Evolutionary conservation across 2,797 vertebrate species (phyloP).

Genomic region (Coregonus suidteri): DNA sequence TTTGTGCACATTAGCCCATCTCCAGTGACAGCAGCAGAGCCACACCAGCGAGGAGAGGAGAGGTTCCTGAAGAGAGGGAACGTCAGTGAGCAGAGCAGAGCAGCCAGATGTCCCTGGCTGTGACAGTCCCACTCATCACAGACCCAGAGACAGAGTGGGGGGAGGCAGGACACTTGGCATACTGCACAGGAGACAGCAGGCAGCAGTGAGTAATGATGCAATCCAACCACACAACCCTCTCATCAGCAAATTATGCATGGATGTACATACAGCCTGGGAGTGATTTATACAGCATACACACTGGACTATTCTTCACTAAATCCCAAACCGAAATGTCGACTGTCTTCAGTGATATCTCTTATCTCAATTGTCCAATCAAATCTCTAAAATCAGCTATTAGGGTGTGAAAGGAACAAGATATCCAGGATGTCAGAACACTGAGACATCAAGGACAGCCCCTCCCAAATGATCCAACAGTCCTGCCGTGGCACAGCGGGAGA

Average conservation of each 20-base stretch:
- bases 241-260: slow-evolving; percentile 72
- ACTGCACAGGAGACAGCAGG: slow-evolving; percentile 74
- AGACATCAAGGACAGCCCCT: slow-evolving; percentile 45
- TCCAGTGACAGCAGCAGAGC: slow-evolving; percentile 69
- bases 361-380: slow-evolving; percentile 2
- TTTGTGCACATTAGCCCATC: slow-evolving; percentile 73
- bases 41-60: slow-evolving; percentile 61
- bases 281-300: slow-evolving; percentile 27
- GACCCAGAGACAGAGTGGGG: slow-evolving; percentile 73
- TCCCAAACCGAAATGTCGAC: slow-evolving; percentile 18
- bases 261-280: slow-evolving; percentile 45
- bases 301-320: slow-evolving; percentile 36
- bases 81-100: slow-evolving; percentile 64
- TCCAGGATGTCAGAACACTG: slow-evolving; percentile 38
- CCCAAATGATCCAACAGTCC: slow-evolving; percentile 53
- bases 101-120: slow-evolving; percentile 77
- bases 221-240: slow-evolving; percentile 69
- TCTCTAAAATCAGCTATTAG: slow-evolving; percentile 15
- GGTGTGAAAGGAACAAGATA: slow-evolving; percentile 23
- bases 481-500: slow-evolving; percentile 52
- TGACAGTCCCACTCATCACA: slow-evolving; percentile 80
- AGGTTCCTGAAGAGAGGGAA: slow-evolving; percentile 56
- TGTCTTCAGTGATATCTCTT: slow-evolving; percentile 17
- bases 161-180: slow-evolving; percentile 77
- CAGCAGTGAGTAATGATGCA: slow-evolving; percentile 77